Conservation (phyloP, 2,888 invertebrate genomes). For the Thymelicus lineola region DNA sequence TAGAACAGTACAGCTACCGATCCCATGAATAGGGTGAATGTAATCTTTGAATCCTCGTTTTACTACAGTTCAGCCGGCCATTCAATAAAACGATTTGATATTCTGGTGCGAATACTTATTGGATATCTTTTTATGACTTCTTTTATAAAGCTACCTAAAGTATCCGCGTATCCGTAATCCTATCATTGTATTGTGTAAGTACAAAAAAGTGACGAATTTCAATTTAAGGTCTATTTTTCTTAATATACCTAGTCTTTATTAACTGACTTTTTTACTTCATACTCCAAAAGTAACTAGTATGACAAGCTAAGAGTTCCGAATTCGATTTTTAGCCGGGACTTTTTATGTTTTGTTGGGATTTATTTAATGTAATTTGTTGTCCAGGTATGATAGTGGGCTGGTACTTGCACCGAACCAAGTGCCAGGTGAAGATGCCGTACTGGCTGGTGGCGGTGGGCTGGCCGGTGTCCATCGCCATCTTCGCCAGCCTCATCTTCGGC, state of each 20-base stretch:
- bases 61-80: constrained; percentile 24
- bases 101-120: constrained; percentile 18
- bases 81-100: constrained; percentile 24
- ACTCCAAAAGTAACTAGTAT: too few relatives aligned
- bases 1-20: constrained; percentile 6
- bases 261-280: too few relatives aligned
- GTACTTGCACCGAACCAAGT: constrained; percentile 88
- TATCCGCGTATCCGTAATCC: too few relatives aligned
- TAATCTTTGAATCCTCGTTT: constrained; percentile 31
- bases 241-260: too few relatives aligned
- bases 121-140: constrained; percentile 18
- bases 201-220: too few relatives aligned
- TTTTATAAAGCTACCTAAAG: neutral
- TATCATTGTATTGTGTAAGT: neutral
- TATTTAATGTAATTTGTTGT: neutral
- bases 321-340: too few relatives aligned
- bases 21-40: constrained; percentile 19
- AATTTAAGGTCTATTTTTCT: too few relatives aligned
- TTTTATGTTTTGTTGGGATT: too few relatives aligned
- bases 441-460: constrained; percentile 85
- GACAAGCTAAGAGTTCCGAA: too few relatives aligned
- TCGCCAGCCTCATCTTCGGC: constrained; percentile 88
- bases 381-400: constrained; percentile 90
- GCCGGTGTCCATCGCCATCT: constrained; percentile 84
- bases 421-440: constrained; percentile 85